Percentiles rank a stretch among this genome's conserved stretches.
Conservation (phyloP, 35 echinoderm and acorn worm species). For the Acanthaster planci region DNA sequence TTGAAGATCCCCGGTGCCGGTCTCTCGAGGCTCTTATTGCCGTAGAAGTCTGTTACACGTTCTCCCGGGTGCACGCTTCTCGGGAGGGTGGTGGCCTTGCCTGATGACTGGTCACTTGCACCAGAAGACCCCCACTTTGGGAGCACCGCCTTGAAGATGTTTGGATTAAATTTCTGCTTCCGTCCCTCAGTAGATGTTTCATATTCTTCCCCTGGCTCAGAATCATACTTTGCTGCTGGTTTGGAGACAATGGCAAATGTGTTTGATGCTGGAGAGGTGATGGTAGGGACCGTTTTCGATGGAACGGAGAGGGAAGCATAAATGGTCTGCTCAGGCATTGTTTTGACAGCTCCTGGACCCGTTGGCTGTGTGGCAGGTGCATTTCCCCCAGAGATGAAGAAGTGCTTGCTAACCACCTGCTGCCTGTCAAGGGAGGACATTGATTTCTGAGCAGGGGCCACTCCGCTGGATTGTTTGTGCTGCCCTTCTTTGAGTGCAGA, state of each 20-base stretch:
- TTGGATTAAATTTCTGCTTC: conserved; percentile 12
- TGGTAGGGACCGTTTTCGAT: background rate
- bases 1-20: conserved; percentile 2
- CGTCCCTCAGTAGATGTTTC: background rate
- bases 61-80: background rate
- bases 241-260: background rate
- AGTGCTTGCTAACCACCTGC: background rate
- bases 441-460: background rate
- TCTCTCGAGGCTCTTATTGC: conserved; percentile 2
- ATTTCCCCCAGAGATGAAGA: background rate
- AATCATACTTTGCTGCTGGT: background rate
- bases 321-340: background rate
- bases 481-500: background rate
- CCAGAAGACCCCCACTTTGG: background rate
- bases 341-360: background rate
- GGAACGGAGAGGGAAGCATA: background rate
- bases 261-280: background rate
- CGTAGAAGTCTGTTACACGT: background rate
- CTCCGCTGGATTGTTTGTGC: background rate
- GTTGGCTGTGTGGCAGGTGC: background rate
- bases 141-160: conserved; percentile 20
- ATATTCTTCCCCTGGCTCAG: background rate
- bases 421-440: background rate
- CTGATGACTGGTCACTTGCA: background rate
- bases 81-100: background rate